Evolutionary conservation across 2,113 vertebrate species (phyloP), one percentile per base, ranked within the genome.

Genomic region (Lutjanus erythropterus): DNA sequence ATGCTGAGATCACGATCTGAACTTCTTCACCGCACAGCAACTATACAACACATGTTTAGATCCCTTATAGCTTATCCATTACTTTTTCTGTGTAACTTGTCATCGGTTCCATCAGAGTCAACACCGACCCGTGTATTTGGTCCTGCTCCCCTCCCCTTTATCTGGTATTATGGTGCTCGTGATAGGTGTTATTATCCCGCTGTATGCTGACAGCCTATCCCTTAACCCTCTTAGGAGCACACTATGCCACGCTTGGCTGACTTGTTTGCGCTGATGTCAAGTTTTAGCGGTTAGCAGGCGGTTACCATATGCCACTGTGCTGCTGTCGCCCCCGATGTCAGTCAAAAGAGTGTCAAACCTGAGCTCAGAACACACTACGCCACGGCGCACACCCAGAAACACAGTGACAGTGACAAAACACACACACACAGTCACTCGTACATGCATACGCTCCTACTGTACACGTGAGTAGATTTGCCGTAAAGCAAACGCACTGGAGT

Each of bases 241-340:
- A 80, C 86, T 66, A 78, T 86, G 87, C 83, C 75, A 88, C 78
- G 92, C 92, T 92, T 92, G 90, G 91, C 92, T 94, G 93, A 93
- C 92, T 95, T 94, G 93, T 94, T 94, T 94, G 94, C 86, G 88
- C 94, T 94, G 91, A 93, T 94, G 94, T 95, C 93, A 94, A 92
- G 89, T 93, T 91, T 94, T 92, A 89, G 87, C 78, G 79, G 90
- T 92, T 93, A 93, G 87, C 91, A 93, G 91, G 87, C 93, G 73
- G 91, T 90, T 92, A 92, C 94, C 93, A 93, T 92, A 93, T 91
- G 93, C 93, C 91, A 92, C 91, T 93, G 93, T 91, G 94, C 88
- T 94, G 91, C 91, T 88, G 88, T 93, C 91, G 91, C 90, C 93
- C 86, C 89, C 59, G 47, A 91, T 91, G 93, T 93, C 94, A 94